Base-by-base conservation (phyloP, 2,113 vertebrate species). In the Acanthisitta chloris region DNA sequence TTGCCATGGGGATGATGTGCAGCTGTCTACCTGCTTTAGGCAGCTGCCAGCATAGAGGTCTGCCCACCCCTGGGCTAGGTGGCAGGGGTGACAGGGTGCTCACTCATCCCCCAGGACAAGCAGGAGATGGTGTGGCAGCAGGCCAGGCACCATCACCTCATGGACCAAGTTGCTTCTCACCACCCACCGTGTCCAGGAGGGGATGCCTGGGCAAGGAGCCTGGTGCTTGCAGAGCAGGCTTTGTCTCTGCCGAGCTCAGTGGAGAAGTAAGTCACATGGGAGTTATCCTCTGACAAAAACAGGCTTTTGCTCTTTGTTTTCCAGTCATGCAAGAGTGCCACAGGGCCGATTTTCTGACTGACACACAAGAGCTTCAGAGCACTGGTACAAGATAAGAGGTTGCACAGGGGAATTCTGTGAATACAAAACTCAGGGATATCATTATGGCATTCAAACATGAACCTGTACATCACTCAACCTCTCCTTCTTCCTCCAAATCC, bases 401-500 rank as follows among this genome's bases (percentile, higher is more conserved):
- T 72, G 38, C 42, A 80, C 71, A 81, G 72, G 42, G 58, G 76
- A 81, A 94, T 92, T 95, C 72, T 88, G 36, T 74, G 85, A 91
- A 87, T 64, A 74, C 70, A 76, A 82, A 81, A 40, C 14, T 73
- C 81, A 72, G 65, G 54, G 69, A 71, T 94, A 45, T 58, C 86
- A 69, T 92, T 86, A 71, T 66, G 57, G 51, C 61, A 45, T 34
- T 95, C 92, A 96, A 95, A 97, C 62, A 6, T 61, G 80, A 96
- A 91, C 52, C 89, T 89, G 69, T 36, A 38, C 70, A 34, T 67
- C 18, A 2, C 18, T 90, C 54, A 90, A 70, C 54, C 38, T 88
- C 77, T 92, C 48, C 31, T 86, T 95, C 83, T 81, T 95, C 65
- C 33, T 94, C 49, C 65, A 96, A 84, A 96, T 95, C 69, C 80